Percentiles rank a stretch among this genome's conserved stretches.
Conservation (phyloP, 1,140 invertebrate species). For the Drosophila ohnishii region DNA sequence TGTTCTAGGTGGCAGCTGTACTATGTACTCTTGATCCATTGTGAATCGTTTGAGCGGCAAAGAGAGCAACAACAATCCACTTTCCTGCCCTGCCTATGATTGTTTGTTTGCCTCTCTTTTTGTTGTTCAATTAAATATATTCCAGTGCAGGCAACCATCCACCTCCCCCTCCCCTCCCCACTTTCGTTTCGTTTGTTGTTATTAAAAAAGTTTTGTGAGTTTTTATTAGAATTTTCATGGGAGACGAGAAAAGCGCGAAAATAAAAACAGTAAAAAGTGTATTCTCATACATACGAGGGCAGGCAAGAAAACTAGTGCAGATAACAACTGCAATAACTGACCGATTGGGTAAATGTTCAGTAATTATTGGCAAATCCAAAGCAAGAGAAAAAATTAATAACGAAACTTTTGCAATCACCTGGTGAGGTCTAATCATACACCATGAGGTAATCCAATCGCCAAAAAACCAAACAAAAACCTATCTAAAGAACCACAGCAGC, state of each 20-base stretch:
- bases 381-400: slow-evolving; percentile 30
- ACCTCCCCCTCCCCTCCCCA: no score
- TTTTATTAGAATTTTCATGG: slow-evolving; percentile 54
- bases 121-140: slow-evolving; percentile 73
- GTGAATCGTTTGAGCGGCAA: slow-evolving; percentile 68
- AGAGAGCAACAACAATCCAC: slow-evolving; percentile 47
- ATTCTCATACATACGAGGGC: slow-evolving; percentile 13
- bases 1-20: slow-evolving; percentile 43
- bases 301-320: slow-evolving; percentile 21
- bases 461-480: slow-evolving; percentile 16
- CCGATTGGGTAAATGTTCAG: slow-evolving; percentile 35
- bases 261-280: slow-evolving; percentile 6
- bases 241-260: slow-evolving; percentile 16
- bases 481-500: slow-evolving; percentile 32
- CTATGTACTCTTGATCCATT: slow-evolving; percentile 42
- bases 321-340: slow-evolving; percentile 34
- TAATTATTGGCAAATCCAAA: slow-evolving; percentile 38
- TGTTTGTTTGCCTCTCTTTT: slow-evolving; percentile 55
- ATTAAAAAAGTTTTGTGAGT: slow-evolving; percentile 59
- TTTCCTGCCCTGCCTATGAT: slow-evolving; percentile 47
- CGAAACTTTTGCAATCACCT: slow-evolving; percentile 42
- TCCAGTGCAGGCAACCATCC: slow-evolving; percentile 15
- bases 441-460: slow-evolving; percentile 42
- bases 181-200: slow-evolving; percentile 16
- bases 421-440: slow-evolving; percentile 17